Evolutionary conservation across 2,888 invertebrate genomes (phyloP), one percentile per base, ranked within the genome.

Genomic region (Rhimphoctona megacephalus): DNA sequence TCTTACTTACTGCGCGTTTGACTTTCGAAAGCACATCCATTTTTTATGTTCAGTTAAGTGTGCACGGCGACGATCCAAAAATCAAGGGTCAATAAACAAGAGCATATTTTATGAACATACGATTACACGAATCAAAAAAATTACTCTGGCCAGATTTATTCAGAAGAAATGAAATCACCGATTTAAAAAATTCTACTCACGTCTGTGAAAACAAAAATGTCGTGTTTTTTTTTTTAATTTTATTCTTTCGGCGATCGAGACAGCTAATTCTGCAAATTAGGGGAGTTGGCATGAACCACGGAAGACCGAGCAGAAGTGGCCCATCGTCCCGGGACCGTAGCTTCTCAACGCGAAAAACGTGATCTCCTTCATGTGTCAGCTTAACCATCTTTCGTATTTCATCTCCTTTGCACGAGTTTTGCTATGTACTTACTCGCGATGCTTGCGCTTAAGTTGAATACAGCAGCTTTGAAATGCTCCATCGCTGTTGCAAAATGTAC

Each of bases 321-420:
- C 88, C 81, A 19, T 22, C 14, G 61, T 67, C 49, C 14, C 64
- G 77, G 88, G 90, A 91, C 90, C 89, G 91, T 89, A 90, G 90
- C 90, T 88, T 89, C 91, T 90, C 89, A 88, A 82, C 89, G 85
- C 22, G 9, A 86, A 72, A 77, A 89, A 90, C 89, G 88, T 89
- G 90, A 91, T 91, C 91, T 90, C 88, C 89, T 91, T 91, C 91
- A 91, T 91, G 89, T 90, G 91, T 91, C 91, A 90, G 91, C 91
- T 92, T 91, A 92, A 91, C 89, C 89, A 90, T 89, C 90, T 91
- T 92, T 92, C 92, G 90, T 90, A 92, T 91, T 92, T 90, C 91
- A 90, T 91, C 91, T 92, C 90, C 90, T 90, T 91, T 67, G 49
- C 46, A 90, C 89, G 87, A 88, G 88, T 43, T 43, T 25, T 30